phyloP scores from a whole-genome alignment of 2,113 vertebrate genomes.

The Lophochroa leadbeateri region DNA sequence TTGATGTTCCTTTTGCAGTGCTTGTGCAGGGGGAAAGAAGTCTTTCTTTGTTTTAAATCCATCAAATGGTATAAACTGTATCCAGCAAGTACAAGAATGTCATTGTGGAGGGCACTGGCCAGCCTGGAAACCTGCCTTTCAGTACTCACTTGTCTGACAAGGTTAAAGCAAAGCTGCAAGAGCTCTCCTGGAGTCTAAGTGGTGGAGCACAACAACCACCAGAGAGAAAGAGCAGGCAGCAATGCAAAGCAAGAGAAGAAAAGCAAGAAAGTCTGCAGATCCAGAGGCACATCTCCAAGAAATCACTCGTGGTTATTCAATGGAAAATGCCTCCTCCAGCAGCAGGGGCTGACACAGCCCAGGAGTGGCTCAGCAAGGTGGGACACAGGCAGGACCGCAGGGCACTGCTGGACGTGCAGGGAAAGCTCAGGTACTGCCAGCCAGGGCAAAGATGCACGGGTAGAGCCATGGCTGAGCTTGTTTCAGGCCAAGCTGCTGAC shows the following conservation, averaged over 20 bases:
- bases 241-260: not conserved
- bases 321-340: not conserved
- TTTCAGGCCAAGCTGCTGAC: not conserved
- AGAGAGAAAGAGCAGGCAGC: not conserved
- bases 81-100: not conserved
- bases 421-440: not conserved
- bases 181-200: not conserved
- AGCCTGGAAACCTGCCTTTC: not conserved
- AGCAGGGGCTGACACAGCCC: not conserved
- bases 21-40: too few species aligned
- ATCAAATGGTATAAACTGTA: not conserved
- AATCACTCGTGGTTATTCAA: not conserved
- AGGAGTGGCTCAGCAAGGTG: not conserved
- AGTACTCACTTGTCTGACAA: not conserved
- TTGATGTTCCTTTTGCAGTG: not conserved
- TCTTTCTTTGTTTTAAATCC: not conserved
- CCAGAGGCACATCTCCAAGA: not conserved
- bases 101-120: not conserved
- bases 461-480: fast-evolving
- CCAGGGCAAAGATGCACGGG: fast-evolving
- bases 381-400: not conserved
- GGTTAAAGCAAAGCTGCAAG: not conserved
- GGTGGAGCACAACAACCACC: not conserved
- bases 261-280: not conserved
- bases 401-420: fast-evolving